phyloP scores from a whole-genome alignment of 2,797 vertebrate species.

The Antennarius maculatus region DNA sequence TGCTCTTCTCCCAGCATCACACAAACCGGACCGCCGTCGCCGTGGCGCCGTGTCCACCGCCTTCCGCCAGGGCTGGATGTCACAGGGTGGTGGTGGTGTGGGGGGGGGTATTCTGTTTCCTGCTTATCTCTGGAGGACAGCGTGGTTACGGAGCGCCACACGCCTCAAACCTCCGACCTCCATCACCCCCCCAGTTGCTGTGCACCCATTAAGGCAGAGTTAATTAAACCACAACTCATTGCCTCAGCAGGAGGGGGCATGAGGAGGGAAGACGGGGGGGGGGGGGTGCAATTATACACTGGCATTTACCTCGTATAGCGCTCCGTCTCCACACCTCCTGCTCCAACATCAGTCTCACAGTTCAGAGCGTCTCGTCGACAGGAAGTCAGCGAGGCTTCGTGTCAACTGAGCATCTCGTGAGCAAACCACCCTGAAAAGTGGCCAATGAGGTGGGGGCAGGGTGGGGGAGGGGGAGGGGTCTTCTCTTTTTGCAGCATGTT shows the following conservation, averaged over 20 bases:
- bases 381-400: constrained; percentile 21
- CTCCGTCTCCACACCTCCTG: constrained; percentile 28
- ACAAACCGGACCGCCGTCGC: constrained; percentile 36
- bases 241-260: constrained; percentile 63
- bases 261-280: constrained; percentile 17
- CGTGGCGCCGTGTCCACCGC: constrained; percentile 30
- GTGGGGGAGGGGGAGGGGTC: neutral
- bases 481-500: constrained; percentile 13
- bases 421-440: constrained; percentile 1
- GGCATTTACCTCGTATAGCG: constrained; percentile 59
- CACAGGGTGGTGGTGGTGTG: neutral
- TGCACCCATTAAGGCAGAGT: constrained; percentile 78
- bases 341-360: constrained; percentile 10
- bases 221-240: constrained; percentile 82
- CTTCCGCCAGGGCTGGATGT: constrained; percentile 24
- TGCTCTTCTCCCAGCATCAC: too few species aligned
- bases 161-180: constrained; percentile 59
- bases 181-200: constrained; percentile 54
- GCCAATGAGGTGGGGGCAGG: neutral
- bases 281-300: constrained; percentile 55
- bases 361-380: neutral
- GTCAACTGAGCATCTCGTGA: constrained; percentile 37
- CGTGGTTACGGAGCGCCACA: constrained; percentile 34
- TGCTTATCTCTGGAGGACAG: constrained; percentile 70
- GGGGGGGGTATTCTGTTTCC: constrained; percentile 29